Evolutionary conservation across 2,113 vertebrate genomes (phyloP), one percentile per base, ranked within the genome.

Genomic region (Psettodes erumei): DNA sequence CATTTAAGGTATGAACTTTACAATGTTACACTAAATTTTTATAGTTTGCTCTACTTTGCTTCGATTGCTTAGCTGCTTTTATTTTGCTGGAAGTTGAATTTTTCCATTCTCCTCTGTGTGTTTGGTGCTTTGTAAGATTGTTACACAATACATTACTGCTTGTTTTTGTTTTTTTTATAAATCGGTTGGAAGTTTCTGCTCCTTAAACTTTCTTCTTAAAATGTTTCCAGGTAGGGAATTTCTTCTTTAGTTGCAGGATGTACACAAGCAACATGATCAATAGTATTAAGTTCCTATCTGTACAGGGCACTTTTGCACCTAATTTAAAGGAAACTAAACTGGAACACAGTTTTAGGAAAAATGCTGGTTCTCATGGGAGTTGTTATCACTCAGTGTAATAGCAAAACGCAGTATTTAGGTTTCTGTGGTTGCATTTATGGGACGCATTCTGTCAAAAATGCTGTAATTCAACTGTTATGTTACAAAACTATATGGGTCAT

Each of bases 351-450:
- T 30, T 16, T 5, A 1, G n/a, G 51, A 40, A 55, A 51, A 21
- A 4, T n/a, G 12, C n/a, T n/a, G n/a, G n/a, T n/a, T n/a, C n/a
- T n/a, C 13, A 11, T 40, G 3, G 15, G 19, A 47, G 18, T 30
- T 25, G 19, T 28, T 12, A n/a, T 40, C 13, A 19, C 2, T 12
- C 25, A 35, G 19, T 48, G 37, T 35, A 10, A n/a, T 2, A 38
- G 1, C 2, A 32, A 68, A 28, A 25, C 40, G 54, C 43, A 68
- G 43, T 45, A n/a, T 71, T 55, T 48, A 16, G 30, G 19, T 56
- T 42, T 15, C 32, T 27, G 55, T 77, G 43, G 55, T 59, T 75
- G 75, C 25, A 25, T 43, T 51, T 27, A 64, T 68, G 23, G 4
- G 35, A 40, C 45, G 54, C 45, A 7, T 56, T 3, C 33, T 56